Evolutionary conservation across 2,888 invertebrate genomes (phyloP), one percentile per base, ranked within the genome.

Genomic region (Gari tellinella): DNA sequence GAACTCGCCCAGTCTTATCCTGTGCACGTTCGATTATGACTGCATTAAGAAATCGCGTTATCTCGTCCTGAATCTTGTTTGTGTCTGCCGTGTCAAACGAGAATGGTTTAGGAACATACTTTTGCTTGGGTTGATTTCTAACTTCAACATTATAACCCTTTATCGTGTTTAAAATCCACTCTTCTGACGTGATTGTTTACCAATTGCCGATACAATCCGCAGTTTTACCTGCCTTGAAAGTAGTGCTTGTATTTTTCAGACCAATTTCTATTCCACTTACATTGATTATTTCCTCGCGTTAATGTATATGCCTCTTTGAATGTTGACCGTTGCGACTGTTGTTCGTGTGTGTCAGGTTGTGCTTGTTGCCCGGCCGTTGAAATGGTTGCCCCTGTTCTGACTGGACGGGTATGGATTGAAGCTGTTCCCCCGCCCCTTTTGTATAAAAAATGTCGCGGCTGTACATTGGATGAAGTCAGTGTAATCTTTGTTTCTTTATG

Each of bases 161-260:
- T 48, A 64, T 55, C 3, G 64, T 64, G 17, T 55, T 25, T 19
- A 55, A 45, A 23, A 64, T 56, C 56, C 64, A 64, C 21, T 55
- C 23, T 37, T 64, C 64, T 26, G 31, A 8, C 4, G 63, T 63
- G 19, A 53, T 31, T 25, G 45, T 48, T 55, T 48, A 14, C 64
- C 64, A 64, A 21, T 31, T 48, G 2, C 19, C 14, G n/a, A 56
- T 38, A 25, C 14, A 26, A 48, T 45, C 21, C 14, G 38, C 46
- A 5, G 56, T 64, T 49, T 64, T 64, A 1, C 64, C 64, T 26
- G 48, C 64, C n/a, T 45, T 17, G 23, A 64, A 64, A 56, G 45
- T 64, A 12, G 19, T 12, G 12, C 23, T 14, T 3, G 48, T 55
- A 23, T 64, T 64, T 46, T 40, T 38, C 15, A 56, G 19, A 4